Percentiles rank a stretch among this genome's conserved stretches.
Evolutionary conservation across 2,113 vertebrate species (phyloP).

Genomic region (Nymphicus hollandicus): DNA sequence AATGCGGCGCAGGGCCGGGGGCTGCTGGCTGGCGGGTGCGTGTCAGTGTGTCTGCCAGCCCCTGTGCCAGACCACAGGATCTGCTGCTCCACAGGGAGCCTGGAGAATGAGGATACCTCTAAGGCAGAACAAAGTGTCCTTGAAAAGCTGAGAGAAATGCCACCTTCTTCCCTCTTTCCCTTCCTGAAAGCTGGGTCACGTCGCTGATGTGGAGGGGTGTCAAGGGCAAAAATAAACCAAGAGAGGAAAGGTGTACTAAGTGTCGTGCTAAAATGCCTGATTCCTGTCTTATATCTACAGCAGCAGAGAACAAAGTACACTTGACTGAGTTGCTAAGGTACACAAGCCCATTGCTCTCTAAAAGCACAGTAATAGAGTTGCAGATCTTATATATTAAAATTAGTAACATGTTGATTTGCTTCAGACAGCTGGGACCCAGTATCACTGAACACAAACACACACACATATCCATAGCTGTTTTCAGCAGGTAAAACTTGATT

Average conservation of each 20-base stretch:
- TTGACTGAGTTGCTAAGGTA: not conserved
- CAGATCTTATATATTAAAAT: not conserved
- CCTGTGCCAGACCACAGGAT: accelerated
- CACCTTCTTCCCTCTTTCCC: not conserved
- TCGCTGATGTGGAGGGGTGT: not conserved
- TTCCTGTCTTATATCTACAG: not conserved
- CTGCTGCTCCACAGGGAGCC: not conserved
- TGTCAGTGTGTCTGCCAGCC: not conserved
- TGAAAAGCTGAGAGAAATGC: not conserved
- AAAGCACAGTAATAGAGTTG: not conserved
- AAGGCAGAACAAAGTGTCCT: not conserved
- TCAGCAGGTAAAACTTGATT: not conserved
- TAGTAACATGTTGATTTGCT: accelerated
- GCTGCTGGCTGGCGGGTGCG: accelerated
- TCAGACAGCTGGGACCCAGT: not conserved
- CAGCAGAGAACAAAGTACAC: not conserved
- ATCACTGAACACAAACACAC: not conserved
- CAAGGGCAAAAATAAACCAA: not conserved
- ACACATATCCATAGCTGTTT: not conserved
- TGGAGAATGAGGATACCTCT: accelerated
- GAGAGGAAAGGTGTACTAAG: not conserved
- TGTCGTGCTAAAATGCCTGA: not conserved
- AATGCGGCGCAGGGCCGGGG: accelerated
- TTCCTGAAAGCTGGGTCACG: not conserved
- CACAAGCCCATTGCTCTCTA: not conserved